A percentile compares a stretch with the other conserved stretches of the same genome.
Conservation (phyloP, 1,140 invertebrate species). For the Aphelenchoides fujianensis region DNA sequence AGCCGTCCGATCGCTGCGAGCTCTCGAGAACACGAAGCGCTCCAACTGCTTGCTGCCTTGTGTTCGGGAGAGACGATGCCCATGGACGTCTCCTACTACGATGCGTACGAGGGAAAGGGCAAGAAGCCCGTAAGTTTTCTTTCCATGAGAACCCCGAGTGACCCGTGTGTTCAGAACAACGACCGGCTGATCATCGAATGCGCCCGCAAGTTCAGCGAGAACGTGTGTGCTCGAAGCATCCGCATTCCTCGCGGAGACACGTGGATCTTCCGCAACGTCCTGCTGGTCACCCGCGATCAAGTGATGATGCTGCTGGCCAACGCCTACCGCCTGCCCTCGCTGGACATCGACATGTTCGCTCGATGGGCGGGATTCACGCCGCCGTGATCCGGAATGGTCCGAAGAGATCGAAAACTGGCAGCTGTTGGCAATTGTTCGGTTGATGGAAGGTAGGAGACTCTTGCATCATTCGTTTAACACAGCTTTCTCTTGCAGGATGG, state of each 20-base stretch:
- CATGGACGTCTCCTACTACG: not conserved
- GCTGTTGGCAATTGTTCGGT: not conserved
- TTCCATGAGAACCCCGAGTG: too few species aligned
- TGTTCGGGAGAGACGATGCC: not conserved
- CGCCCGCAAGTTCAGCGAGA: not conserved
- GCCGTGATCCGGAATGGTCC: too few species aligned
- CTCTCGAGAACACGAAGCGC: not conserved
- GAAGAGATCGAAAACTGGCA: too few species aligned
- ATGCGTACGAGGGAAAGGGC: not conserved
- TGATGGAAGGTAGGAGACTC: not conserved
- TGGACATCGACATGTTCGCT: constrained; percentile 6
- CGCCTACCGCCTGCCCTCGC: constrained; percentile 6
- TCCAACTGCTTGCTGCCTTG: not conserved
- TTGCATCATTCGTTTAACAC: not conserved
- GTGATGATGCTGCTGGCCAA: constrained; percentile 20
- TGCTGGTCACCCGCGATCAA: constrained; percentile 2
- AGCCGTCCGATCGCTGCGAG: not conserved
- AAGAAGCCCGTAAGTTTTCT: constrained; percentile 17
- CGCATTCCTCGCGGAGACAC: constrained; percentile 11
- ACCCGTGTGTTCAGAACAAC: constrained; percentile 20
- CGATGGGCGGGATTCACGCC: constrained; percentile 16
- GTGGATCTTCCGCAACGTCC: constrained; percentile 13
- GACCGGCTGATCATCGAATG: constrained; percentile 20
- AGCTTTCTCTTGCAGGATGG: too few species aligned
- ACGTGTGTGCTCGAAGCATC: not conserved